A percentile compares a stretch with the other conserved stretches of the same genome.
These are phyloP conservation scores for Margaritifera margaritifera DNA, from an alignment of 2,888 invertebrate species.

Conservation along the genomic window DNA sequence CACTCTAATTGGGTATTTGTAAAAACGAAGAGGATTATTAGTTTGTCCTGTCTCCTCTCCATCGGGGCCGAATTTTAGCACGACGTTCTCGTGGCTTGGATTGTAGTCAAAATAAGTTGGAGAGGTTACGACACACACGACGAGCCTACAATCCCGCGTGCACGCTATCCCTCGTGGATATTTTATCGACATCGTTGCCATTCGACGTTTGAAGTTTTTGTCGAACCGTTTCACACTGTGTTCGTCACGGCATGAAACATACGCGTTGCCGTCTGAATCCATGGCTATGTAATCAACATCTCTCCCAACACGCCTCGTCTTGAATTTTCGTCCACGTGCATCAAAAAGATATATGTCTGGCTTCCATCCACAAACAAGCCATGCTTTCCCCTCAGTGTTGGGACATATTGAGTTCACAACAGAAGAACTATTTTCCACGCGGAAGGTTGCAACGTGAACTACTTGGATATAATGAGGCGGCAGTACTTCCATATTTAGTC, in stretches of 20 bases:
- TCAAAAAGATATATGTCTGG: constrained; percentile 30
- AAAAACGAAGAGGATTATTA: constrained; percentile 31
- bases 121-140: constrained; percentile 32
- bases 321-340: constrained; percentile 20
- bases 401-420: constrained; percentile 44
- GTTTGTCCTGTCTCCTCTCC: constrained; percentile 37
- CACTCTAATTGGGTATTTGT: constrained; percentile 43
- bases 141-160: constrained; percentile 32
- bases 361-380: constrained; percentile 43
- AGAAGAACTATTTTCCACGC: constrained; percentile 32
- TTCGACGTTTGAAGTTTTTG: constrained; percentile 33
- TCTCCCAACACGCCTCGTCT: constrained; percentile 26
- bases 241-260: constrained; percentile 38
- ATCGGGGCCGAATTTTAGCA: constrained; percentile 40
- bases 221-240: constrained; percentile 35
- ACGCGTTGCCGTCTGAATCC: constrained; percentile 36
- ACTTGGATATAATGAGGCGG: constrained; percentile 39
- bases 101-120: constrained; percentile 39
- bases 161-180: constrained; percentile 37
- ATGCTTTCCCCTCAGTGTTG: constrained; percentile 37
- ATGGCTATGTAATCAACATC: constrained; percentile 38
- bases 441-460: constrained; percentile 37
- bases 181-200: constrained; percentile 35
- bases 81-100: constrained; percentile 28
- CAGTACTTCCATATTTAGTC: constrained; percentile 30